These are phyloP conservation scores for Climacteris rufus DNA, from an alignment of 2,113 vertebrate species.

Conservation along the genomic window DNA sequence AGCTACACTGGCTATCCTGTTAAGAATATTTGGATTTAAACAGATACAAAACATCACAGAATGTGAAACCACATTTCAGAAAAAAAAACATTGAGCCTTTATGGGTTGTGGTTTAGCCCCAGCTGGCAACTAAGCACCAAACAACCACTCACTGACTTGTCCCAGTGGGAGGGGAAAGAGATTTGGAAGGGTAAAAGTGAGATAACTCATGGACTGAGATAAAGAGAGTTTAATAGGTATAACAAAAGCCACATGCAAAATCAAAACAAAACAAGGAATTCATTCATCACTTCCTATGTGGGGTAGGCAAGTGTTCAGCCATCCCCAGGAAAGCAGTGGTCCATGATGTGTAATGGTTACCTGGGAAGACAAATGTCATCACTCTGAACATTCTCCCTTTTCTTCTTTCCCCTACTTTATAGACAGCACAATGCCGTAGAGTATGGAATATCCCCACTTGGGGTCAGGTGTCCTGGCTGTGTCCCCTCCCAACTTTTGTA, in stretches of 20 bases:
- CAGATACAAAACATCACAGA: not conserved
- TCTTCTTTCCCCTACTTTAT: not conserved
- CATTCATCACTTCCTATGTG: not conserved
- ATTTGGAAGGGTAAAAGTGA: not conserved
- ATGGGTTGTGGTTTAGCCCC: not conserved
- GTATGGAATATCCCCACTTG: not conserved
- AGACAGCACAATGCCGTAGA: not conserved
- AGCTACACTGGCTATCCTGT: not conserved
- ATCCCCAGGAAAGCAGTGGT: not conserved
- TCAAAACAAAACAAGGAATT: not conserved
- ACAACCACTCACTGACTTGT: rapidly evolving
- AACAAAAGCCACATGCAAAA: rapidly evolving
- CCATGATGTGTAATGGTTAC: too few relatives aligned
- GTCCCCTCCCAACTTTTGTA: not conserved
- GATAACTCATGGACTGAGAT: not conserved
- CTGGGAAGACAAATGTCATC: not conserved
- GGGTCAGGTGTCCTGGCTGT: not conserved
- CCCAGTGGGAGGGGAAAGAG: not conserved
- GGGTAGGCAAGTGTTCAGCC: not conserved
- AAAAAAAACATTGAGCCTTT: not conserved
- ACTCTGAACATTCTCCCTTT: not conserved
- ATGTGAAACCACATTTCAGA: not conserved
- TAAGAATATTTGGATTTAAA: not conserved
- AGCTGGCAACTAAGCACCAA: not conserved
- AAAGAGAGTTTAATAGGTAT: not conserved